Evolutionary conservation across 2,113 vertebrate genomes (phyloP), one percentile per base, ranked within the genome.

Genomic region (Platycercus adscitus): DNA sequence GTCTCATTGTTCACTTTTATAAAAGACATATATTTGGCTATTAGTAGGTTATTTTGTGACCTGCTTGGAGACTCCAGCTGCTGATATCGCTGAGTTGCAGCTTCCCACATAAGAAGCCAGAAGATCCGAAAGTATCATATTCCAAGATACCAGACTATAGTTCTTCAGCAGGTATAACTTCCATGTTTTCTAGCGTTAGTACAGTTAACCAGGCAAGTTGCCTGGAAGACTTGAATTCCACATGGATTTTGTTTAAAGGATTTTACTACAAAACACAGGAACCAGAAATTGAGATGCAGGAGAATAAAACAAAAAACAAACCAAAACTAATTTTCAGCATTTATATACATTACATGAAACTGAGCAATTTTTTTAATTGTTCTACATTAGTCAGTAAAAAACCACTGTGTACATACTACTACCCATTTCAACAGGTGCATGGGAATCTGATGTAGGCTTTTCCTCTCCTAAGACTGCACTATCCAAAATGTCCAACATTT

Each of bases 311-410:
- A 70, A 83, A 66, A 46, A 39, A 5, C 17, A 17, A 17, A 55
- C 0, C 1, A 2, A 8, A n/a, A 39, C 1, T 4, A 35, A 28
- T 13, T 63, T 52, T 41, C 37, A 44, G 31, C 6, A 29, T 71
- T 49, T 58, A 47, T 63, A 53, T 31, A 70, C 3, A 17, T 44
- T 24, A 68, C 0, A 13, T 55, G 47, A 87, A 91, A 79, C 13
- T 2, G 7, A 63, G 6, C 16, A 69, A 24, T 20, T 70, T 86
- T 78, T 88, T 23, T 12, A 39, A 55, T 39, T 39, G 24, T 49
- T 63, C 28, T 43, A 5, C 33, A 31, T n/a, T 37, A 50, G 49
- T 19, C 7, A 71, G 33, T 24, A 33, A 73, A 78, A 92, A 83
- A 2, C 0, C 16, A 50, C 26, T 35, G 11, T 19, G 29, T 35